Evolutionary conservation across 2,888 invertebrate species (phyloP), one percentile per base, ranked within the genome.

Genomic region (Zygaena filipendulae): DNA sequence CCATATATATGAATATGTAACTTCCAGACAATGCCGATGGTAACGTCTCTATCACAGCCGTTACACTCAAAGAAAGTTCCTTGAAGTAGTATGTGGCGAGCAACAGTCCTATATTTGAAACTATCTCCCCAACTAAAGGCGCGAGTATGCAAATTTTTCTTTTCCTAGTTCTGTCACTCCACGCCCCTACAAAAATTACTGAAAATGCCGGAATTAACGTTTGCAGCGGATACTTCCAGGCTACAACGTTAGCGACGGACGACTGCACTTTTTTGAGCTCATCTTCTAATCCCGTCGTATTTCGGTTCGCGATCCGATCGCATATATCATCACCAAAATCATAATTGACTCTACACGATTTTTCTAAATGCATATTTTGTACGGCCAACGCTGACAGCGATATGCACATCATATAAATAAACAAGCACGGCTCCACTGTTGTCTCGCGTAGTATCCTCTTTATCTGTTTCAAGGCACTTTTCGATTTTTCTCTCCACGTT

Each of bases 371-470:
- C 62, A 85, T 71, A 35, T 81, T 82, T 37, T 72, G 69, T 6
- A 84, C 70, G 1, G 84, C 82, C 13, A 85, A 52, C 21, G 87
- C 85, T 0, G 91, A 89, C 12, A 85, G 54, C 2, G 84, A 82
- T 23, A 82, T 84, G 35, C 87, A 86, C 54, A 87, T 64, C 51
- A 87, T 84, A 51, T 86, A 87, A 38, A 81, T 70, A 36, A 86
- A 83, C 38, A 87, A 54, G 43, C 87, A 84, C 6, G 87, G 87
- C 44, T 88, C 87, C 2, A 88, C 86, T 0, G 87, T 86, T 2
- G 68, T 74, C 45, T 79, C 77, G 2, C 52, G 50, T 18, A 68
- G 49, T 32, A 63, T 47, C 42, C 46, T 44, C 40, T 62, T 69
- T 9, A 86, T 40, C 21, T 51, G 52, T 45, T 74, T 77, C 35